Evolutionary conservation across 2,797 vertebrate genomes (phyloP).

Genomic region (Atherinosoma microstoma): DNA sequence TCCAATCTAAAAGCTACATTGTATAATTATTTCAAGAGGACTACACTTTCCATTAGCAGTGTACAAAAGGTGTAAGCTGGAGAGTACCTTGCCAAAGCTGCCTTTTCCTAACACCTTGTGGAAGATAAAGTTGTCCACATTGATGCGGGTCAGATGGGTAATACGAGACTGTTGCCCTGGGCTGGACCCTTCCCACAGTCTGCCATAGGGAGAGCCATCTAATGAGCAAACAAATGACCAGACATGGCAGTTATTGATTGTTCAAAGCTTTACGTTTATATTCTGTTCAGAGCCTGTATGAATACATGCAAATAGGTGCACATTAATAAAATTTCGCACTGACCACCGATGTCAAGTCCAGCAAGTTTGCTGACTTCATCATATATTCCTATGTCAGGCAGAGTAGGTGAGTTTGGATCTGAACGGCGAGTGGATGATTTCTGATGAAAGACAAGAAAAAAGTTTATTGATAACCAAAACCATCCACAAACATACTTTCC

Average conservation of each 20-base stretch:
- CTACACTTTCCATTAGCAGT: slow-evolving; percentile 5
- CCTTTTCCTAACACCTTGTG: slow-evolving; percentile 98
- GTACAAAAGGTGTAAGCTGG: not conserved
- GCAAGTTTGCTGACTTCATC: slow-evolving; percentile 88
- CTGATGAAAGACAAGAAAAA: slow-evolving; percentile 32
- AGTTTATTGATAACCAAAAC: slow-evolving; percentile 16
- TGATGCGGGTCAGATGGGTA: slow-evolving; percentile 84
- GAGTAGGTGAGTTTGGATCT: slow-evolving; percentile 78
- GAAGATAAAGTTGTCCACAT: slow-evolving; percentile 90
- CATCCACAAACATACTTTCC: slow-evolving; percentile 8
- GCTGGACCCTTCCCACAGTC: slow-evolving; percentile 89
- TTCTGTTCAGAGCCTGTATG: not conserved
- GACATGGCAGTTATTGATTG: not conserved
- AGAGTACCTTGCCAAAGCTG: slow-evolving; percentile 95
- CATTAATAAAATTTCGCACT: slow-evolving; percentile 38
- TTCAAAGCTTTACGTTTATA: slow-evolving; percentile 3
- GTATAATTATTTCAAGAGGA: not conserved
- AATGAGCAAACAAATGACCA: slow-evolving; percentile 40
- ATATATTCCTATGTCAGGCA: slow-evolving; percentile 88
- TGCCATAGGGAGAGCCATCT: slow-evolving; percentile 86
- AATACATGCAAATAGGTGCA: not conserved
- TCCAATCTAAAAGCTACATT: not conserved
- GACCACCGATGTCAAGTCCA: slow-evolving; percentile 76
- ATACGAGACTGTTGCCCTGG: slow-evolving; percentile 75
- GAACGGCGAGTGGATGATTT: slow-evolving; percentile 89